A percentile compares a stretch with the other conserved stretches of the same genome.
phyloP scores from a whole-genome alignment of 2,113 vertebrate genomes.

The Ibidorhyncha struthersii region DNA sequence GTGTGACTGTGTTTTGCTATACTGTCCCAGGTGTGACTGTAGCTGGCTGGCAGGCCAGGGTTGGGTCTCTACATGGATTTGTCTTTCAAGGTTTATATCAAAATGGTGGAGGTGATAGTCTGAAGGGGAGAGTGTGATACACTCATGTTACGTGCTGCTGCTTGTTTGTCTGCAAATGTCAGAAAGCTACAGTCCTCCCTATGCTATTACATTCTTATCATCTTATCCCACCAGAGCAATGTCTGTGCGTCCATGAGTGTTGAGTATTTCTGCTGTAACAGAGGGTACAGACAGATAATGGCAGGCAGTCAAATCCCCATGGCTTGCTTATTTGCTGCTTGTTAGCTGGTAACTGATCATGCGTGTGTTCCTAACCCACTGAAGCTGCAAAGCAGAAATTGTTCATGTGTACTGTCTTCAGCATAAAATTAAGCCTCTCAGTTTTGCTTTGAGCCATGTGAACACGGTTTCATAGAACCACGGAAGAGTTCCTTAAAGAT shows the following conservation, averaged over 20 bases:
- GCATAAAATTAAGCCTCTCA: neutral
- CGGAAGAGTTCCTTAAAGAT: neutral
- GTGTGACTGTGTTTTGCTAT: neutral
- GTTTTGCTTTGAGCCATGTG: neutral
- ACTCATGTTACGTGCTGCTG: neutral
- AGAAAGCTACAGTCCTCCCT: neutral
- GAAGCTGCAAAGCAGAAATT: neutral
- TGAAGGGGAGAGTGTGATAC: neutral
- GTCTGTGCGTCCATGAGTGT: neutral
- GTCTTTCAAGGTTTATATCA: neutral
- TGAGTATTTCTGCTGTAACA: neutral
- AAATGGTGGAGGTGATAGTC: neutral
- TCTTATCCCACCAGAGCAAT: fast-evolving
- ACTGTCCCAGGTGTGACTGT: neutral
- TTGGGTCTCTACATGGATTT: too few relatives aligned
- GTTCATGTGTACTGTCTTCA: neutral
- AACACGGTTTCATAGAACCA: neutral
- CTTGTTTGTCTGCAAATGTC: neutral
- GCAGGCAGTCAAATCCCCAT: neutral
- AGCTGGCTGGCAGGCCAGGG: neutral
- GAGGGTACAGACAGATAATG: neutral
- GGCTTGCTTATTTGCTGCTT: neutral
- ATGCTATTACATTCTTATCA: neutral
- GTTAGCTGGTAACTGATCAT: neutral
- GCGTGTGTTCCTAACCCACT: neutral